Conservation (phyloP, 2,113 vertebrate species). For the Scatophagus argus region DNA sequence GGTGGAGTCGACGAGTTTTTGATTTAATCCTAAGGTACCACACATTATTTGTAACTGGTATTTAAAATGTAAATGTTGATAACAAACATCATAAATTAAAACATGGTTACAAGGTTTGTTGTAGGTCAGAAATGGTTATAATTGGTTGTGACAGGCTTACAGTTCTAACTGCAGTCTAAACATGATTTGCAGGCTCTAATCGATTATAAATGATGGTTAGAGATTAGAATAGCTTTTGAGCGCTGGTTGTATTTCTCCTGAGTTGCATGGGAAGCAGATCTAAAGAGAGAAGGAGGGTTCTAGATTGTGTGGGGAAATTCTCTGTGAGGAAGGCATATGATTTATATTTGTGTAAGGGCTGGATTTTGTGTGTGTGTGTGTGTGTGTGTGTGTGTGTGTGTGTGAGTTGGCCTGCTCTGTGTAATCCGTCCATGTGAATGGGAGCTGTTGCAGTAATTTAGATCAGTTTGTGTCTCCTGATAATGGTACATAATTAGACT, state of each 20-base stretch:
- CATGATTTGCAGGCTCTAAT: background rate
- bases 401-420: conserved; percentile 58
- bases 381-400: conserved; percentile 13
- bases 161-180: background rate
- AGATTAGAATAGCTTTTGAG: conserved; percentile 5
- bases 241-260: conserved; percentile 12
- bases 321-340: conserved; percentile 70
- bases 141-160: background rate
- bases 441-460: conserved; percentile 82
- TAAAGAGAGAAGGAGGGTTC: conserved; percentile 28
- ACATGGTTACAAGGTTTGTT: background rate
- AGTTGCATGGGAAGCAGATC: conserved; percentile 24
- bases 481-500: conserved; percentile 83
- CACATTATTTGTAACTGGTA: background rate
- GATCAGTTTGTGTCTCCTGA: conserved; percentile 81
- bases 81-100: background rate
- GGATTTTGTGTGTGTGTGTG: conserved; percentile 28
- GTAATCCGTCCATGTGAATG: conserved; percentile 80
- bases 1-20: background rate
- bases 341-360: conserved; percentile 78
- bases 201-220: conserved; percentile 8
- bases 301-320: conserved; percentile 59
- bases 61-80: background rate
- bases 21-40: background rate
- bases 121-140: background rate